Base-by-base conservation (phyloP, 53 echinoderm and acorn worm genomes). In the Actinopyga echinites region DNA sequence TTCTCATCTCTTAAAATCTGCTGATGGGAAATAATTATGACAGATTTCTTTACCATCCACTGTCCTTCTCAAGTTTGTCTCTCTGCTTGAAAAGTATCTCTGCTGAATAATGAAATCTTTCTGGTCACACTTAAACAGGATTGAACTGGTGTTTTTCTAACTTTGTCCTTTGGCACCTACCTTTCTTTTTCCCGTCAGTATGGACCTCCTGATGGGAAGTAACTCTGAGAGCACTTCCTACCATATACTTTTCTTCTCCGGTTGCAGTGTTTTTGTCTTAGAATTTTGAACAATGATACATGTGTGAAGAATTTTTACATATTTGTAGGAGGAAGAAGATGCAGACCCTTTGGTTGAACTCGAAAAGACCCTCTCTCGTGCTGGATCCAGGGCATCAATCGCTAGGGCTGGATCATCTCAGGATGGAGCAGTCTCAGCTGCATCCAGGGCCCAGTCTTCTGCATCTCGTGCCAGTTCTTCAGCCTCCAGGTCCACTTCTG, bases 301-400 rank as follows among this genome's bases (percentile, higher is more conserved):
- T 11, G 24, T 63, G 28, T 28, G 63, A 63, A 23, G 28, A 63
- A 5, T 31, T 63, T 63, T 63, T 63, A 28, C 28, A 28, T 3
- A 63, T 12, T 63, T 63, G 19, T 22, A 68, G 31, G 32, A 68
- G 68, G 68, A 68, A 17, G 68, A 68, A 7, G 68, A 68, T 68
- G 68, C 17, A 17, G 68, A 68, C 35, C 68, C 68, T 21, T 22
- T 68, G 68, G 68, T 68, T 5, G 68, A 68, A 23, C 68, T 68
- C 1, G 68, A 68, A 38, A 68, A 68, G 28, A 65, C 35, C 30
- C 36, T 69, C 21, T 34, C 52, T 30, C 34, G 11, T 38, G 58
- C 83, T 25, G 63, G 63, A 62, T 62, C 63, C 31, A 29, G 28
- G 28, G 63, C 63, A 1, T 62, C 63, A 12, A 11, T 53, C 26